Evolutionary conservation across 2,797 vertebrate genomes (phyloP), one percentile per base, ranked within the genome.

Genomic region (Pseudomugil gertrudae): DNA sequence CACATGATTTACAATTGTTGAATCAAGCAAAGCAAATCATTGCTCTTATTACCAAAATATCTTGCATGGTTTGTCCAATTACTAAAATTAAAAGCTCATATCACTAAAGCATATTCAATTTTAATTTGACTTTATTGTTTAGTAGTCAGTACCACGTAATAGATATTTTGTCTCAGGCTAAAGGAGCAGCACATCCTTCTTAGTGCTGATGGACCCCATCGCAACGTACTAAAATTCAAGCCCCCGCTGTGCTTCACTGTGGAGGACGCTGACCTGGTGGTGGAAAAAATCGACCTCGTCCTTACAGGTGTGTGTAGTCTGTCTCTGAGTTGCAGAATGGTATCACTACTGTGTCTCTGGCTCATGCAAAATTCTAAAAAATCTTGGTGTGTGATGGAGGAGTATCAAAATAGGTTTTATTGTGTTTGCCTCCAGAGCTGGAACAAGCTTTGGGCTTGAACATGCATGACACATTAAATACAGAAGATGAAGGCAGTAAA

Each of bases 171-270:
- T 59, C 51, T 17, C 81, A 99, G 98, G 83, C 91, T 99, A 59
- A 99, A 98, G 86, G 95, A 97, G 53, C 88, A 87, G 55, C 72
- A 76, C 19, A 92, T 99, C 65, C 95, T 99, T 21, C 93, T 99
- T 17, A 99, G 97, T 69, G 95, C 96, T 0, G 98, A 99, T 0
- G 98, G 98, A 19, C 98, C 98, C 36, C 91, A 97, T 43, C 95
- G 96, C 80, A 99, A 99, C 4, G 94, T 99, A 58, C 92, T 99
- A 11, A 99, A 99, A 87, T 96, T 99, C 71, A 99, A 99, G 68
- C 98, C 98, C 0, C 98, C 98, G 0, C 92, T 99, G 95, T 99
- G 98, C 87, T 99, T 99, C 90, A 93, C 90, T 0, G 80, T 61
- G 56, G 95, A 96, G 73, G 94, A 99, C 51, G 96, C 95, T 4